Conservation (phyloP, 2,797 vertebrate genomes). For the Thunnus albacares region DNA sequence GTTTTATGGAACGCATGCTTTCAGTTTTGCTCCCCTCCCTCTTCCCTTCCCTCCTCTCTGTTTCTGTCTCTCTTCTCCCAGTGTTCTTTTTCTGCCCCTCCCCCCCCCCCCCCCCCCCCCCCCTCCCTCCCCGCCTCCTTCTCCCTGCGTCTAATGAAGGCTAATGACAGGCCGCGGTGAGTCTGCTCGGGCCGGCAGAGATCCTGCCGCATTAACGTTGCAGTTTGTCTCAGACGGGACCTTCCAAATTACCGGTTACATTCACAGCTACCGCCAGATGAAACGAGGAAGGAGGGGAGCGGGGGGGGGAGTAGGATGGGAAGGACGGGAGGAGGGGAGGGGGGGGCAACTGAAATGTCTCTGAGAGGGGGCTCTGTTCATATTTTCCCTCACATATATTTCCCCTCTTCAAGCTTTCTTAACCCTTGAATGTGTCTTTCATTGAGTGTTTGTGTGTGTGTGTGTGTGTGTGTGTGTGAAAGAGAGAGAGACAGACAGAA, state of each 20-base stretch:
- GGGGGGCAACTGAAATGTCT: slow-evolving; percentile 55
- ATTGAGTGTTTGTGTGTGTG: slow-evolving; percentile 19
- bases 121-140: neutral
- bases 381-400: slow-evolving; percentile 51
- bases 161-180: slow-evolving; percentile 82
- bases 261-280: slow-evolving; percentile 84
- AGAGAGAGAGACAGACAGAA: neutral
- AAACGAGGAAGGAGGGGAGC: slow-evolving; percentile 73
- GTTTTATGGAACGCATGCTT: slow-evolving; percentile 83
- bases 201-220: slow-evolving; percentile 85
- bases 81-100: slow-evolving; percentile 43
- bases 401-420: slow-evolving; percentile 50
- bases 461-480: neutral
- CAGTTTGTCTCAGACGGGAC: slow-evolving; percentile 87
- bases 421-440: slow-evolving; percentile 69
- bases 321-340: slow-evolving; percentile 43
- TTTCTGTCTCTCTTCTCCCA: slow-evolving; percentile 64
- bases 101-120: neutral
- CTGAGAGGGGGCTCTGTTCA: slow-evolving; percentile 68
- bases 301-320: slow-evolving; percentile 38
- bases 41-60: slow-evolving; percentile 23
- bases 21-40: slow-evolving; percentile 47
- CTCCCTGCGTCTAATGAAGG: slow-evolving; percentile 73
- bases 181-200: slow-evolving; percentile 74
- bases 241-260: slow-evolving; percentile 90